Conservation (phyloP, 2,113 vertebrate species). For the Apaloderma vittatum region DNA sequence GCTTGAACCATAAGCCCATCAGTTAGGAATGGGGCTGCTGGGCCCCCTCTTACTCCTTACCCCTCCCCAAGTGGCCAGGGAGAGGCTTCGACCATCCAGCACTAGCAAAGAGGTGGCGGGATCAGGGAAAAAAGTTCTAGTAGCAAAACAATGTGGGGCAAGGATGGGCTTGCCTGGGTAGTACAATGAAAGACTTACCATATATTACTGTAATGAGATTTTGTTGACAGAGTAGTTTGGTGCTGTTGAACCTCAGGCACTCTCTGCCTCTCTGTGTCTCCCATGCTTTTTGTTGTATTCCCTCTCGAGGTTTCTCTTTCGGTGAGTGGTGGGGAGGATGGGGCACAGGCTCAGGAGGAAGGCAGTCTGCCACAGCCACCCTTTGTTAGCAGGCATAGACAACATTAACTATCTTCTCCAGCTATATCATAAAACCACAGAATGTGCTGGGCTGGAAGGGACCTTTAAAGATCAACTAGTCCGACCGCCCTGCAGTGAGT, state of each 20-base stretch:
- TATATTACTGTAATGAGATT: constrained; percentile 36
- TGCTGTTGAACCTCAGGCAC: constrained; percentile 30
- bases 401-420: too few species aligned
- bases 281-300: not conserved
- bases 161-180: constrained; percentile 52
- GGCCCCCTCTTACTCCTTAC: not conserved
- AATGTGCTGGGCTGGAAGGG: too few species aligned
- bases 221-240: constrained; percentile 67
- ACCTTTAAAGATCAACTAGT: too few species aligned
- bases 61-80: not conserved
- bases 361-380: not conserved
- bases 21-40: not conserved
- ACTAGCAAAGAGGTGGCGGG: not conserved
- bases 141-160: constrained; percentile 30
- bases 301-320: not conserved
- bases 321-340: not conserved
- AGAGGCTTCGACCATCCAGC: not conserved
- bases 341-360: not conserved
- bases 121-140: not conserved
- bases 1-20: not conserved
- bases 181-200: not conserved
- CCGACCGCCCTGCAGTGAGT: too few species aligned
- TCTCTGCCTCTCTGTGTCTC: not conserved
- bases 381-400: not conserved
- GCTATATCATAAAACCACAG: too few species aligned